Conservation (phyloP, 2,113 vertebrate species). For the Macaca nemestrina region DNA sequence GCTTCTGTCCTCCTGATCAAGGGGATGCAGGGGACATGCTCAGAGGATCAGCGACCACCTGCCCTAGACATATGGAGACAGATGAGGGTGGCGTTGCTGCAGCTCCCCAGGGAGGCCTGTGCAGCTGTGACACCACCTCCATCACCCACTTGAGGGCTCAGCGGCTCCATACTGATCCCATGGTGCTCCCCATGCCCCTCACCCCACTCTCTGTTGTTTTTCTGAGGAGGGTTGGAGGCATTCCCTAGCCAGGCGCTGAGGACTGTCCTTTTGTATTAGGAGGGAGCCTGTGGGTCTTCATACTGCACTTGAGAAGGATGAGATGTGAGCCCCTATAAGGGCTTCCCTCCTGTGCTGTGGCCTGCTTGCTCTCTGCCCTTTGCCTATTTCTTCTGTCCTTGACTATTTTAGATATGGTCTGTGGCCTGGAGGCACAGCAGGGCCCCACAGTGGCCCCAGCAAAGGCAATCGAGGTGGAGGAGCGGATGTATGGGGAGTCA, state of each 20-base stretch:
- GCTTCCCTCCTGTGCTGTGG: not conserved
- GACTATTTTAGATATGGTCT: conserved; percentile 84
- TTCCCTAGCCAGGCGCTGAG: not conserved
- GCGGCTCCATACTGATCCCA: rapidly evolving
- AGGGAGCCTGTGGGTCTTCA: too few relatives aligned
- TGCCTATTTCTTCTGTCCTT: conserved; percentile 28
- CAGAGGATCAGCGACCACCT: not conserved
- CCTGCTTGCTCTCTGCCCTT: not conserved
- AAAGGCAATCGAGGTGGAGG: conserved; percentile 62
- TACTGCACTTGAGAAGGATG: too few relatives aligned
- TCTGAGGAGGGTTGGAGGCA: not conserved
- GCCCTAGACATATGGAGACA: not conserved
- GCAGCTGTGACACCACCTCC: too few relatives aligned
- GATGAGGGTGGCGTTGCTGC: not conserved
- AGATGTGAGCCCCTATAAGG: not conserved
- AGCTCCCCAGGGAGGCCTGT: not conserved
- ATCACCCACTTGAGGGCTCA: not conserved
- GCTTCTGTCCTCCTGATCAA: not conserved
- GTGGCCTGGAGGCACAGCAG: conserved; percentile 83
- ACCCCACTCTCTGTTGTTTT: not conserved
- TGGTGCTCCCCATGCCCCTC: not conserved
- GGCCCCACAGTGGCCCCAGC: conserved; percentile 76
- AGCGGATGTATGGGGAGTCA: rapidly evolving
- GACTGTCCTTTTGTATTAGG: not conserved
- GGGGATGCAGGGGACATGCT: too few relatives aligned